Conservation (phyloP, 2,888 invertebrate species). For the Heliconius ethilla region DNA sequence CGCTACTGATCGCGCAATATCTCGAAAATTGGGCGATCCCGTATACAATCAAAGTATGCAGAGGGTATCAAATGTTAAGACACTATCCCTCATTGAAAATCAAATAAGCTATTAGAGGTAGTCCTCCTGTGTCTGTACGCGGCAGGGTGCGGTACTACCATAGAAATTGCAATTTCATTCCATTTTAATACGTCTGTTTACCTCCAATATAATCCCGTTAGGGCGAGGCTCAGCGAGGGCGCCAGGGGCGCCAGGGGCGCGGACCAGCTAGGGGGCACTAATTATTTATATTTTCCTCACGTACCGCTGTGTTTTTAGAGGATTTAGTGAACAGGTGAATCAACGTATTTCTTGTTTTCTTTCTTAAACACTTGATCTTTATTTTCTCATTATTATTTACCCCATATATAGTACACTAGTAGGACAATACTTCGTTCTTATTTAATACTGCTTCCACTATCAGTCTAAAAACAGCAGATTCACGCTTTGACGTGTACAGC, state of each 20-base stretch:
- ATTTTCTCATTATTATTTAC: no score
- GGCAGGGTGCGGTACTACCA: constrained; percentile 49
- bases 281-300: constrained; percentile 49
- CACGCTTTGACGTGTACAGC: no score
- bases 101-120: neutral
- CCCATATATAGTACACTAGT: no score
- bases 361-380: no score
- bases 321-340: constrained; percentile 19
- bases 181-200: constrained; percentile 77
- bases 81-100: neutral
- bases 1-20: neutral
- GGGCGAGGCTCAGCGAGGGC: constrained; percentile 44
- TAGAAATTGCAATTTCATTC: constrained; percentile 75
- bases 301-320: constrained; percentile 29
- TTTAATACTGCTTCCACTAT: no score
- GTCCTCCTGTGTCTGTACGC: constrained; percentile 52
- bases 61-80: neutral
- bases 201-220: constrained; percentile 71
- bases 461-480: no score
- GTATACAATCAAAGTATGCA: no score
- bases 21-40: neutral
- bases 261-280: constrained; percentile 40
- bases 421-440: no score
- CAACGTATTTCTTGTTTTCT: neutral
- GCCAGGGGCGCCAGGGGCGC: neutral